A percentile compares a stretch with the other conserved stretches of the same genome.
Conservation (phyloP, 2,797 vertebrate species). For the Rhinogobio ventralis region DNA sequence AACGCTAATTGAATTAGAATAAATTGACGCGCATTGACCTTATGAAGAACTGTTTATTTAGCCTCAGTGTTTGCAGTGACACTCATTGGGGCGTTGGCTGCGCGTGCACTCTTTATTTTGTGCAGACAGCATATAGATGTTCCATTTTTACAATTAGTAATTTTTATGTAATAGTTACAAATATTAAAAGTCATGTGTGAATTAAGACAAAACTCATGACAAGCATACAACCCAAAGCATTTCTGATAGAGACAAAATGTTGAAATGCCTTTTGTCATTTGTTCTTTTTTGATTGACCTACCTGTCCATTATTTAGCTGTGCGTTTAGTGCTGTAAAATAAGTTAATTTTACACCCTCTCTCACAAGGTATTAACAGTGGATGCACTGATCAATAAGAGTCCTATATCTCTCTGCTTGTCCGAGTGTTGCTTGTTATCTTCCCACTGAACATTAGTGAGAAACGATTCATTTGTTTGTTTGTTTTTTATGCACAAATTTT, state of each 20-base stretch:
- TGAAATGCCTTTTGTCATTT: slow-evolving; percentile 55
- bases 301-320: slow-evolving; percentile 51
- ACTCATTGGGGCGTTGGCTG: slow-evolving; percentile 14
- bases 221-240: neutral
- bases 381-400: slow-evolving; percentile 73
- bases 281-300: slow-evolving; percentile 55
- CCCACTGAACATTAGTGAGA: slow-evolving; percentile 35
- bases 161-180: neutral
- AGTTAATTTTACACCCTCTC: slow-evolving; percentile 58
- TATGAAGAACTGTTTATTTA: neutral
- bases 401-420: slow-evolving; percentile 63
- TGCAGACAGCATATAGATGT: neutral
- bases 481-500: neutral
- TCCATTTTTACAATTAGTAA: neutral
- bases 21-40: neutral
- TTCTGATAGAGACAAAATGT: neutral
- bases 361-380: slow-evolving; percentile 72
- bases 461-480: neutral
- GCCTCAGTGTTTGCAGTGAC: neutral
- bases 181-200: no score
- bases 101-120: neutral
- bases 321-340: slow-evolving; percentile 58
- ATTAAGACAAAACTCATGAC: no score
- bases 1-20: neutral
- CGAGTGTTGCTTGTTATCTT: slow-evolving; percentile 55